A percentile compares a stretch with the other conserved stretches of the same genome.
Evolutionary conservation across 1,140 invertebrate species (phyloP).

Genomic region (Neotoxoptera formosana): DNA sequence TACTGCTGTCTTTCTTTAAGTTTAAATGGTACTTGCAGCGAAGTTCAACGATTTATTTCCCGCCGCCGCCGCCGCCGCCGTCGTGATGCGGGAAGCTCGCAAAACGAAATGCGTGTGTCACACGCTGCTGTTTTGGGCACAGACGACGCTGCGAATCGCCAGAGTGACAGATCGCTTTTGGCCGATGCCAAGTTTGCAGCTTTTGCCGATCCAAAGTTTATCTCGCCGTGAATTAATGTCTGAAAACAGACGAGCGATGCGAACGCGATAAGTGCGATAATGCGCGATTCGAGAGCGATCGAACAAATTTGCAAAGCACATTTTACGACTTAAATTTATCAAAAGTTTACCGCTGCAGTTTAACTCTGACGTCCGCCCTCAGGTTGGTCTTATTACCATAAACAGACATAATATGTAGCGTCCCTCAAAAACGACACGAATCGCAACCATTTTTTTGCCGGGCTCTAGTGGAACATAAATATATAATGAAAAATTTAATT

Average conservation of each 20-base stretch:
- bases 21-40: constrained; percentile 4
- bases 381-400: background rate
- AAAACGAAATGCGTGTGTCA: constrained; percentile 9
- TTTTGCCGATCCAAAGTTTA: constrained; percentile 25
- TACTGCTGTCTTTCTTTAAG: background rate
- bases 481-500: background rate
- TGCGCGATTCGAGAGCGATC: background rate
- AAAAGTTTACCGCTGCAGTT: background rate
- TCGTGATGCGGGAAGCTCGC: background rate
- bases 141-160: constrained; percentile 3
- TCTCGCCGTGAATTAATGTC: constrained; percentile 43
- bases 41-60: constrained; percentile 32
- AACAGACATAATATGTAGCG: background rate
- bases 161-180: constrained; percentile 49
- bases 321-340: constrained; percentile 15
- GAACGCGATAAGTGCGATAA: background rate
- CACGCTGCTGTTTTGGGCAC: background rate
- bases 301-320: constrained; percentile 21
- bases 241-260: background rate
- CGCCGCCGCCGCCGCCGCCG: too few species aligned
- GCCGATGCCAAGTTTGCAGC: constrained; percentile 34
- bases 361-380: background rate
- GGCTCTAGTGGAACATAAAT: background rate
- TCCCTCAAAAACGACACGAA: background rate
- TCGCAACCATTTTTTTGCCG: background rate